Conservation (phyloP, 2,888 invertebrate species). For the Nezara viridula region DNA sequence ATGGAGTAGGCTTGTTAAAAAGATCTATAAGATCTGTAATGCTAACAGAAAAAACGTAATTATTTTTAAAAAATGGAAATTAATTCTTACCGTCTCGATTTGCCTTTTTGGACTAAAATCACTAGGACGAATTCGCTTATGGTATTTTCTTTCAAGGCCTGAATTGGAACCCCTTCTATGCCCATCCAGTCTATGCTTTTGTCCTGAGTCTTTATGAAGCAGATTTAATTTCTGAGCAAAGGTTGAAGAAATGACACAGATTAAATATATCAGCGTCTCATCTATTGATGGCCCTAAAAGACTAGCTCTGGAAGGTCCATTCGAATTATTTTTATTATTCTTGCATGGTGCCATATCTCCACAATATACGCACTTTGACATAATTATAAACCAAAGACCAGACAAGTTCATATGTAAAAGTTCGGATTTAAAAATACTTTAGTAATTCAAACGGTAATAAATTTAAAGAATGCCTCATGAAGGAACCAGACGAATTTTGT, state of each 20-base stretch:
- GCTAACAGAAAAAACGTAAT: no score
- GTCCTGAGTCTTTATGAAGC: background rate
- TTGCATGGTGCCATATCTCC: background rate
- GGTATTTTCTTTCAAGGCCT: background rate
- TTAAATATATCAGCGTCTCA: background rate
- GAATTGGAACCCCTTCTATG: background rate
- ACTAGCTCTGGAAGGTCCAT: background rate
- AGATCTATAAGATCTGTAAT: no score
- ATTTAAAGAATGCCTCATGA: background rate
- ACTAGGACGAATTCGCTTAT: background rate
- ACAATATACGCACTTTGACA: constrained; percentile 22
- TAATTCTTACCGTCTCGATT: background rate
- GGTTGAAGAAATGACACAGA: background rate
- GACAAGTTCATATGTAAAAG: background rate
- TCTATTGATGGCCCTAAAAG: constrained; percentile 16
- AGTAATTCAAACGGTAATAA: background rate
- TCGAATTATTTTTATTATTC: background rate
- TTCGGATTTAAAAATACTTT: background rate
- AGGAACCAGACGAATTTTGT: background rate
- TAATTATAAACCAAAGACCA: background rate
- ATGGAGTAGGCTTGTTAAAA: no score
- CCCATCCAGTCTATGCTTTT: background rate
- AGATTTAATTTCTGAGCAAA: constrained; percentile 12
- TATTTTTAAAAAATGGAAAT: background rate
- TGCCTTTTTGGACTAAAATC: background rate